Conservation (phyloP, 2,888 invertebrate species). For the Mesochorus sp. region DNA sequence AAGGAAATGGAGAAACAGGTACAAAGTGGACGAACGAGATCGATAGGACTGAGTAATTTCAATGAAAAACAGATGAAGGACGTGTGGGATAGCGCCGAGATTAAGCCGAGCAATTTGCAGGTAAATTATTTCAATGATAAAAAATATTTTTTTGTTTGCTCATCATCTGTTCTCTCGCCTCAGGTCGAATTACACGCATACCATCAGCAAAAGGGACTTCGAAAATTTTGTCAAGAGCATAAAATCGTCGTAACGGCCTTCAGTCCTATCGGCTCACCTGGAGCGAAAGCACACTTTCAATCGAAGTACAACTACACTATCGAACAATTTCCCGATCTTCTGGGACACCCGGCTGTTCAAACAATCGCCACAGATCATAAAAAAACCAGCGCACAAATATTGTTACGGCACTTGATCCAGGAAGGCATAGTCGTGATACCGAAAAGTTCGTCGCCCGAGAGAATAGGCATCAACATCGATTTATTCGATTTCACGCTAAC, state of each 20-base stretch:
- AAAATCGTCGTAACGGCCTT: conserved; percentile 88
- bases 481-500: conserved; percentile 86
- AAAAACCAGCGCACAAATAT: conserved; percentile 88
- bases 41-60: conserved; percentile 93
- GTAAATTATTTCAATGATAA: conserved; percentile 70
- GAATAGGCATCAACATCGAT: conserved; percentile 88
- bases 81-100: conserved; percentile 84
- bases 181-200: conserved; percentile 90
- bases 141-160: too few species aligned
- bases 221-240: conserved; percentile 85
- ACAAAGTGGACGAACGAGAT: conserved; percentile 85
- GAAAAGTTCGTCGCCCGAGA: conserved; percentile 88
- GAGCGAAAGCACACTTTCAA: conserved; percentile 83
- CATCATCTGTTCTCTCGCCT: too few species aligned
- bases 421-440: conserved; percentile 89
- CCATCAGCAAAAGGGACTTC: conserved; percentile 87
- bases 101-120: conserved; percentile 89
- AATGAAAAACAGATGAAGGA: conserved; percentile 87
- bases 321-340: conserved; percentile 83
- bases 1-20: conserved; percentile 89
- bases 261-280: conserved; percentile 89
- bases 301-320: conserved; percentile 76
- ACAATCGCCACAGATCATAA: conserved; percentile 84
- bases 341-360: conserved; percentile 85
- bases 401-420: conserved; percentile 88